Conservation (phyloP, 2,888 invertebrate genomes). For the Lithophane leautieri region DNA sequence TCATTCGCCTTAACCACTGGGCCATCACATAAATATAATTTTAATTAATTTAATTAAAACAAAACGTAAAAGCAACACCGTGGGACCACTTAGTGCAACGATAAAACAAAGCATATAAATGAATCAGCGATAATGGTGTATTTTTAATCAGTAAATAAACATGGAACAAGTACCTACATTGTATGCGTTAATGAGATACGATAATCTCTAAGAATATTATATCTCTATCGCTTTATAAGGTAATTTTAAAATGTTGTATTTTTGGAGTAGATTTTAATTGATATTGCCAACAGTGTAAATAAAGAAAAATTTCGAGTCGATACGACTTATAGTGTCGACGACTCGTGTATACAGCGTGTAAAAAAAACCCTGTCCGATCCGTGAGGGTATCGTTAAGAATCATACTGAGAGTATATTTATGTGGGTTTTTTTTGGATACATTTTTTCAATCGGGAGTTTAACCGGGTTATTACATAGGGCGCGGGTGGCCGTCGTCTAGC, state of each 20-base stretch:
- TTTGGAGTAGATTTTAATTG: neutral
- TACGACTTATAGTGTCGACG: too few species aligned
- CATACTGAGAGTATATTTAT: too few species aligned
- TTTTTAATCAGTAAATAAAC: slow-evolving; percentile 64
- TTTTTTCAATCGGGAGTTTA: too few species aligned
- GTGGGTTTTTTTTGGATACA: too few species aligned
- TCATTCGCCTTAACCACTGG: too few species aligned
- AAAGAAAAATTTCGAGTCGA: neutral
- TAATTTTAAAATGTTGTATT: neutral
- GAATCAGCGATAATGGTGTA: slow-evolving; percentile 61
- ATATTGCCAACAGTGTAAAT: neutral
- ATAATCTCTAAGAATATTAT: slow-evolving; percentile 22
- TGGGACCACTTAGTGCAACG: slow-evolving; percentile 9
- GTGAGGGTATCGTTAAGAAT: too few species aligned
- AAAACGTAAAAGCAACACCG: slow-evolving; percentile 9
- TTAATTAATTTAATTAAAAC: neutral
- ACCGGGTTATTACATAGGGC: too few species aligned
- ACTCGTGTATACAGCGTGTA: too few species aligned
- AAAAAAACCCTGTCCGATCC: too few species aligned
- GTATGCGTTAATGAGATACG: slow-evolving; percentile 23
- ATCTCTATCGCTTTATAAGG: neutral
- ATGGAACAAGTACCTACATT: slow-evolving; percentile 12
- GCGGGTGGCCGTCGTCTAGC: too few species aligned
- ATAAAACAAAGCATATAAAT: slow-evolving; percentile 54
- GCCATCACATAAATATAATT: neutral